Percentiles rank a stretch among this genome's conserved stretches.
phyloP scores from a whole-genome alignment of 2,113 vertebrate genomes.

The Amazona vittata region DNA sequence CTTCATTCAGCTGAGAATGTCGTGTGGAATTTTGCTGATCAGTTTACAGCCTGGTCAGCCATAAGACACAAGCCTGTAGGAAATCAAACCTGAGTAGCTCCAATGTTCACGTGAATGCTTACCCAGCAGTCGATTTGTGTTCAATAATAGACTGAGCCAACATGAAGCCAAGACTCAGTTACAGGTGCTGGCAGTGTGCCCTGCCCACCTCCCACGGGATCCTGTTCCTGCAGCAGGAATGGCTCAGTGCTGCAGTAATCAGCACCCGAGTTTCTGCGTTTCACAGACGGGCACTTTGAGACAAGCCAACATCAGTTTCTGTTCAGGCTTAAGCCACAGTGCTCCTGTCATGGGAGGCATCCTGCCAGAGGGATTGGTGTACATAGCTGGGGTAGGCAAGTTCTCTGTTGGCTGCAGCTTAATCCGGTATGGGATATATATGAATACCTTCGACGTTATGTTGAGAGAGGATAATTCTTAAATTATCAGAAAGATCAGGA shows the following conservation, averaged over 20 bases:
- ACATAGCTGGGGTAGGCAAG: neutral
- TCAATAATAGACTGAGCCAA: neutral
- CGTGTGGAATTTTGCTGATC: neutral
- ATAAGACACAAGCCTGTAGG: neutral
- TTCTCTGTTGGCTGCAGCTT: neutral
- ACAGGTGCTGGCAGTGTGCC: neutral
- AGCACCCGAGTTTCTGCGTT: neutral
- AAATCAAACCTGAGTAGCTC: neutral
- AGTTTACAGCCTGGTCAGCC: neutral
- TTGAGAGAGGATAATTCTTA: neutral
- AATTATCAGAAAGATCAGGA: neutral
- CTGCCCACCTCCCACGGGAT: constrained; percentile 34
- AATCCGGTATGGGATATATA: neutral
- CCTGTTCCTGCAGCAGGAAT: neutral
- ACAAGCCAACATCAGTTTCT: neutral
- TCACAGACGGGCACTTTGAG: fast-evolving
- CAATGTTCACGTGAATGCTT: neutral
- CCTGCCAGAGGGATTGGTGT: neutral
- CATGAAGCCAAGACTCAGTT: neutral
- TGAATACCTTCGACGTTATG: neutral
- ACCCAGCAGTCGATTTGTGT: neutral
- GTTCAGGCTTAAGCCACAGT: neutral
- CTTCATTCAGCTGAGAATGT: neutral
- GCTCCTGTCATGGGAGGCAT: neutral
- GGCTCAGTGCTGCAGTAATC: neutral